Evolutionary conservation across 2,113 vertebrate genomes (phyloP).

Genomic region (Kobus ellipsiprymnus): DNA sequence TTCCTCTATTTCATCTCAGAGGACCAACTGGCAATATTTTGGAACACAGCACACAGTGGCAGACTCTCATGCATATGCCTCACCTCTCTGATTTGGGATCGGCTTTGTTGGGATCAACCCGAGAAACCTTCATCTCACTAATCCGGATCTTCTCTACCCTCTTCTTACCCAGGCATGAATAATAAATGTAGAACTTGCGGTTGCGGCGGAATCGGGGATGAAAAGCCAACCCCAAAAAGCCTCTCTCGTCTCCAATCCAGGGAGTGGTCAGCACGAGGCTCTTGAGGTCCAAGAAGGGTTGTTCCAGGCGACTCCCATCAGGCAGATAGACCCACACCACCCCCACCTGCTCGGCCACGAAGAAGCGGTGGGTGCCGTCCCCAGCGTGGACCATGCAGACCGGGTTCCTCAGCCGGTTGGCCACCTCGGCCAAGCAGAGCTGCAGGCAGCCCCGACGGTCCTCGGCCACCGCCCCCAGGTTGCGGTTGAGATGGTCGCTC

Average conservation of each 20-base stretch:
- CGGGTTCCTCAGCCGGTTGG: conserved; percentile 84
- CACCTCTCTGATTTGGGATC: conserved; percentile 87
- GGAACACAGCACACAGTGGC: accelerated
- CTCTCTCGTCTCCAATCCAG: conserved; percentile 88
- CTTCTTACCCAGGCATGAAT: conserved; percentile 79
- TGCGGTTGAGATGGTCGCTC: conserved; percentile 76
- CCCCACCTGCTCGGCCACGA: conserved; percentile 86
- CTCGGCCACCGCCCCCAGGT: conserved; percentile 78
- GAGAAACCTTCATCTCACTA: conserved; percentile 85
- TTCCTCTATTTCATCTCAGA: not conserved
- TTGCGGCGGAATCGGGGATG: conserved; percentile 85
- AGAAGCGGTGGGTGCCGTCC: conserved; percentile 84
- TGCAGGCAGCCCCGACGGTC: conserved; percentile 83
- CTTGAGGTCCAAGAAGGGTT: conserved; percentile 87
- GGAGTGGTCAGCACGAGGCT: conserved; percentile 82
- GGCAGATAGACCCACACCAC: conserved; percentile 86
- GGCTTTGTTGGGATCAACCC: conserved; percentile 83
- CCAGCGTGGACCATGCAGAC: conserved; percentile 83
- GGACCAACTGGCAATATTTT: accelerated
- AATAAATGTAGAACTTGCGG: conserved; percentile 87
- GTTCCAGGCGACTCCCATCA: conserved; percentile 80
- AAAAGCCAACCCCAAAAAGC: conserved; percentile 89
- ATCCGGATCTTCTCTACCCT: conserved; percentile 84
- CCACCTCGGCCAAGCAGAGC: conserved; percentile 85
- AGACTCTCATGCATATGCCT: not conserved